Evolutionary conservation across 1,140 invertebrate species (phyloP).

Genomic region (Bombyx mori): ASM3026992v2 NC_085131.1:9039001-9039500

Average conservation of each 20-base stretch:
- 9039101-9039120: constrained; percentile 50
- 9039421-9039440: too few species aligned
- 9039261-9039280: constrained; percentile 89
- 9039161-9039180: constrained; percentile 45
- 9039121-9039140: constrained; percentile 41
- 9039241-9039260: constrained; percentile 91
- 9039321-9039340: constrained; percentile 88
- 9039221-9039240: constrained; percentile 91
- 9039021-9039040: too few species aligned
- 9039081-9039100: background rate
- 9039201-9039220: constrained; percentile 75
- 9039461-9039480: too few species aligned
- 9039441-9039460: too few species aligned
- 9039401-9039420: too few species aligned
- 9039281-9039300: constrained; percentile 83
- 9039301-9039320: constrained; percentile 87
- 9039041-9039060: too few species aligned
- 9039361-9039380: background rate
- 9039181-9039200: constrained; percentile 35
- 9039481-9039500: too few species aligned
- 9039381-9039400: background rate
- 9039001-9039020: too few species aligned
- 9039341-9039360: constrained; percentile 43
- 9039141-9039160: constrained; percentile 40
- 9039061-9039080: too few species aligned